Base-by-base conservation (phyloP, 2,113 vertebrate species). In the Gasterosteus aculeatus region DNA sequence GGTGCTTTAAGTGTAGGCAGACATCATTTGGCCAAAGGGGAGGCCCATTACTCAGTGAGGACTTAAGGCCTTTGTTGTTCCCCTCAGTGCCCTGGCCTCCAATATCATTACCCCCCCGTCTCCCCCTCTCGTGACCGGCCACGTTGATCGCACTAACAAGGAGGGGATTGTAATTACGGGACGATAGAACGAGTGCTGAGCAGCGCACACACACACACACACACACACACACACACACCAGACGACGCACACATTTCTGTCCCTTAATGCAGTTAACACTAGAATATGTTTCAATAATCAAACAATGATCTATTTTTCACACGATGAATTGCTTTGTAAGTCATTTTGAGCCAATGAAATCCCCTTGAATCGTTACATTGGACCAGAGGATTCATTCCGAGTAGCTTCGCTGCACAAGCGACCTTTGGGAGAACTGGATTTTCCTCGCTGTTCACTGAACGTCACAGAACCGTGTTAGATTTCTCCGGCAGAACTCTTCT, bases 1-100 rank as follows among this genome's bases (percentile, higher is more conserved):
- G 81, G 86, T 86, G 88, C 88, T 93, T 89, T 87, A 86, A 88
- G 86, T 88, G 69, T 87, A 87, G 81, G 85, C 61, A 60, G 83
- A 73, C 83, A 79, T 89, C 83, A 56, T 88, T 91, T 91, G 87
- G 84, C 88, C 81, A 31, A 86, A 78, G 82, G 80, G 54, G 81
- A 69, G 68, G 51, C 39, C 67, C 80, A 85, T 90, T 88, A 85
- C 54, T 90, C 83, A 82, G 81, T 3, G 57, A 80, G 61, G 86
- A 79, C 75, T 78, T 31, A 1, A 72, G 80, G 83, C 80, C 47
- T 69, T 60, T 15, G 69, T 79, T 75, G 82, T 78, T 57, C 75
- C 70, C 54, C 68, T 64, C 47, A 12, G 49, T 75, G 61, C 71
- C 19, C 69, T 54, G 58, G 49, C 77, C 58, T 72, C 81, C 77